Percentiles rank a stretch among this genome's conserved stretches.
phyloP scores from a whole-genome alignment of 1,140 invertebrate genomes.

The Leptopilina clavipes region DNA sequence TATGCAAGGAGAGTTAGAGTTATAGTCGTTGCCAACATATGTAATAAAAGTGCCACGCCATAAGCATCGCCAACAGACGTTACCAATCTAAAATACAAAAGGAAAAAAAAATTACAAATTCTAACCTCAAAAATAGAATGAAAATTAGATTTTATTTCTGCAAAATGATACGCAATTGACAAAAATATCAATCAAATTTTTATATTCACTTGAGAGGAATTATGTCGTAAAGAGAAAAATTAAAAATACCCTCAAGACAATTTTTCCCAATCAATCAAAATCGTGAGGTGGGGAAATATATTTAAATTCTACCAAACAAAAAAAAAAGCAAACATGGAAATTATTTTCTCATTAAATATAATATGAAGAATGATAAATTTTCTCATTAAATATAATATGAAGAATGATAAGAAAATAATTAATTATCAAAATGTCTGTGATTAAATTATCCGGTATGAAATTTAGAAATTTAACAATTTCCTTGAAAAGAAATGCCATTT shows the following conservation, averaged over 20 bases:
- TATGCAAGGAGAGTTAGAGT: conserved; percentile 87
- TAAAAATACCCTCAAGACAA: background rate
- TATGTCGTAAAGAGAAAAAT: background rate
- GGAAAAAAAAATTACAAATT: background rate
- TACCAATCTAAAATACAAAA: conserved; percentile 79
- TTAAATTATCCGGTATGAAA: background rate
- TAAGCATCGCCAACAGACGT: conserved; percentile 87
- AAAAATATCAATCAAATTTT: background rate
- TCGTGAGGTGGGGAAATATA: background rate
- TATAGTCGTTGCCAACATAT: conserved; percentile 89
- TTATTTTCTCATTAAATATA: too few species aligned
- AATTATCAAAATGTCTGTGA: too few species aligned
- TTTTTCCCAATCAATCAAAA: background rate
- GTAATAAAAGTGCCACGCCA: conserved; percentile 84
- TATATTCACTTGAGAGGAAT: background rate
- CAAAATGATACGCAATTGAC: background rate
- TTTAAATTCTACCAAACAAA: too few species aligned
- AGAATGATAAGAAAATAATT: background rate
- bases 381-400: too few species aligned
- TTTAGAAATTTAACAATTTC: background rate
- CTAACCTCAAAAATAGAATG: background rate
- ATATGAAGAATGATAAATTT: too few species aligned
- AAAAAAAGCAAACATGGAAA: too few species aligned
- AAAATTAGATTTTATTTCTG: background rate
- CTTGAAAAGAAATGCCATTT: background rate